Base-by-base conservation (phyloP, 1,140 invertebrate genomes). In the Thereuonema tuberculata region DNA sequence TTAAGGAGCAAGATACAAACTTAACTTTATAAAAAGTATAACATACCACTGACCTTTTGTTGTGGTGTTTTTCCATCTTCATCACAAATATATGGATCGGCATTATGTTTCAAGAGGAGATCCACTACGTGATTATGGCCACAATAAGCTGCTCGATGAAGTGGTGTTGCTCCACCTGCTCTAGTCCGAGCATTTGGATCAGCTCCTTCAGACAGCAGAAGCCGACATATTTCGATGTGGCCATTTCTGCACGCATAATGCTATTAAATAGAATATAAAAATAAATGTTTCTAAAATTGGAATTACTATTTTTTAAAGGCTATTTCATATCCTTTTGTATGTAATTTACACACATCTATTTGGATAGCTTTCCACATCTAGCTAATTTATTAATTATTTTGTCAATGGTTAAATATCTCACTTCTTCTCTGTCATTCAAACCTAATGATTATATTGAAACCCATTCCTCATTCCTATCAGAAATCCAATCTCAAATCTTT, bases 171-270 rank as follows among this genome's bases (percentile, higher is more conserved):
- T 56, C 75, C 75, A 1, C 85, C 86, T 63, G 79, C 80, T 61
- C 76, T 76, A 2, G 90, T 93, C 50, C 74, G 69, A n/a, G 80
- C 79, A 77, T 93, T 82, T 15, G 87, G 77, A 68, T 80, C 70
- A 24, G 85, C 89, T 26, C 85, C 84, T 65, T 81, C 72, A 28
- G 78, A 62, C 23, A 93, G 52, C 2, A 95, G 72, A 47, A 81
- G 63, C 64, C 79, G 76, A 68, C 88, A 91, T 53, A 87, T 77
- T 55, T 81, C 70, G 14, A 76, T 66, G 67, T 89, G 79, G 20
- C 88, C 88, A 73, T 81, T 83, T 47, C 89, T 78, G 43, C 87
- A 82, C 21, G 89, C 87, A 79, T 94, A 93, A 72, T 94, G 90
- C 64, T 50, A 25, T 1, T 43, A 53, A 17, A 31, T 47, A 21